Conservation (phyloP, 2,113 vertebrate genomes). For the Lepisosteus oculatus region DNA sequence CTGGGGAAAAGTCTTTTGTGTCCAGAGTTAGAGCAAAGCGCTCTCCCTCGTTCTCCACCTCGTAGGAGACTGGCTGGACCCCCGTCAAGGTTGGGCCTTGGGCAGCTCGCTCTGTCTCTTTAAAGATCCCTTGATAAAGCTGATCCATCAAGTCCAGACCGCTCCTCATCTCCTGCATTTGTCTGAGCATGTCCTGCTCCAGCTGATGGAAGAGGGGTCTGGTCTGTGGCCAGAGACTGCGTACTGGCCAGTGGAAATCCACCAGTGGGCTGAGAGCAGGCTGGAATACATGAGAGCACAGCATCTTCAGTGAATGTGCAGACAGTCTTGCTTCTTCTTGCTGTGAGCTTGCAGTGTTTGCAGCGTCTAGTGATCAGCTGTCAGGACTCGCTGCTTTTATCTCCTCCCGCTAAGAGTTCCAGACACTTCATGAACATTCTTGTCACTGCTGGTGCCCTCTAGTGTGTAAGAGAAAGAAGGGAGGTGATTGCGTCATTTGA, state of each 20-base stretch:
- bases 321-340: conserved; percentile 13
- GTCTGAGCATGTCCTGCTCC: conserved; percentile 10
- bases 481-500: too few species aligned
- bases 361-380: neutral
- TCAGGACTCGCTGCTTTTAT: neutral
- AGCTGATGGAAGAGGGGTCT: conserved; percentile 5
- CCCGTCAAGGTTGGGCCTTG: neutral
- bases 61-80: conserved; percentile 7
- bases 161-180: conserved; percentile 21
- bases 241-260: conserved; percentile 65
- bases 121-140: conserved; percentile 6
- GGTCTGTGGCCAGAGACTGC: conserved; percentile 60
- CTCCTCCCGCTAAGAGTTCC: neutral
- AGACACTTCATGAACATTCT: conserved; percentile 20
- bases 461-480: conserved; percentile 22
- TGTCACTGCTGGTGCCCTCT: conserved; percentile 14
- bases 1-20: conserved; percentile 31
- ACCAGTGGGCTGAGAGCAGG: conserved; percentile 42
- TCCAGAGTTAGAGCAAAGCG: conserved; percentile 24
- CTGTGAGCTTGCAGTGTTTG: neutral
- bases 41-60: conserved; percentile 19
- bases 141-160: conserved; percentile 14
- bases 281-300: conserved; percentile 59
- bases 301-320: conserved; percentile 44
- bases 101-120: conserved; percentile 9